These are phyloP conservation scores for Torymus texanus DNA, from an alignment of 2,888 invertebrate genomes.

Conservation along the genomic window DNA sequence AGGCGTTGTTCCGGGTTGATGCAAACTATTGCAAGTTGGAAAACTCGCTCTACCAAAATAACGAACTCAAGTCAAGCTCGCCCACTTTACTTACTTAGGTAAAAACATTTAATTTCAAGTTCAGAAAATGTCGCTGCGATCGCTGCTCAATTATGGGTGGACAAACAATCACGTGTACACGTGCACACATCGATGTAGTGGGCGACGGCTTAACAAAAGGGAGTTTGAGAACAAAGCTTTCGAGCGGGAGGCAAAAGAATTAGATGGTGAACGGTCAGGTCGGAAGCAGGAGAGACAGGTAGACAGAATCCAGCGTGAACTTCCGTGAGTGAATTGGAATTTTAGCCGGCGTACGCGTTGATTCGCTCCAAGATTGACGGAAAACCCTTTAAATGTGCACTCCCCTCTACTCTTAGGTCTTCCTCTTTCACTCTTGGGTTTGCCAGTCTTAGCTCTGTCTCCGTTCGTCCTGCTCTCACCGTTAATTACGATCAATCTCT, in stretches of 20 bases:
- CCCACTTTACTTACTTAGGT: no score
- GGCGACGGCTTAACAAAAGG: background rate
- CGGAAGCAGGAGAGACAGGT: background rate
- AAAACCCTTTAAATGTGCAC: slow-evolving; percentile 4
- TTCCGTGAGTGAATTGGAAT: slow-evolving; percentile 28
- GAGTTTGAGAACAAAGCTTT: background rate
- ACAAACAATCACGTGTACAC: no score
- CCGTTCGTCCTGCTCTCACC: no score
- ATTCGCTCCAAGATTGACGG: background rate
- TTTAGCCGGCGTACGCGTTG: slow-evolving; percentile 20
- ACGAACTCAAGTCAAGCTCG: no score
- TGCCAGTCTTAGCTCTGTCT: background rate
- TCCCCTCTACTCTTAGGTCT: background rate
- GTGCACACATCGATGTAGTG: no score
- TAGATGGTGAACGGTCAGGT: background rate
- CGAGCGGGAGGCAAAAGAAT: background rate
- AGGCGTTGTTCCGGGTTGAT: no score
- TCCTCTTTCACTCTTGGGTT: background rate
- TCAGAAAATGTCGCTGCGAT: no score
- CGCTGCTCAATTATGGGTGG: no score
- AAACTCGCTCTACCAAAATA: no score
- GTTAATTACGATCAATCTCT: no score
- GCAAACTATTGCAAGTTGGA: no score
- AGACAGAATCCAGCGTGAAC: slow-evolving; percentile 17
- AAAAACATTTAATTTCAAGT: no score